Base-by-base conservation (phyloP, 2,113 vertebrate species). In the Anseranas semipalmata region DNA sequence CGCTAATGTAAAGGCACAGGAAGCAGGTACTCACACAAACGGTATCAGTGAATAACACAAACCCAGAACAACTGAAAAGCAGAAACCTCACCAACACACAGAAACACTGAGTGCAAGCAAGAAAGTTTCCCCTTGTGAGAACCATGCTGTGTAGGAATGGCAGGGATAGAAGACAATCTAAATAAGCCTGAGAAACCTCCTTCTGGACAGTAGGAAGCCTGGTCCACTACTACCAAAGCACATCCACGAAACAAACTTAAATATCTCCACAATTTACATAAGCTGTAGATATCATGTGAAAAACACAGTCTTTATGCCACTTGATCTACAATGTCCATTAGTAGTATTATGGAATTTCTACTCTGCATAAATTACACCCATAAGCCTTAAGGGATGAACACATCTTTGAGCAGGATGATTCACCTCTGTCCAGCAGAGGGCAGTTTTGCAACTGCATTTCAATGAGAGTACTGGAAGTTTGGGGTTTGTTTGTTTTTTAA, bases 391-490 rank as follows among this genome's bases (percentile, higher is more conserved):
- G 45, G 37, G 27, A 62, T 48, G 35, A 70, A 19, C 15, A 76
- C 18, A 56, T 72, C 71, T 19, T 67, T 0, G 0, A 83, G 50
- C 55, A 79, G 22, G 32, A 60, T n/a, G 6, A 48, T 60, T 7
- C 41, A 12, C n/a, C 17, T 87, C 65, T 85, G 24, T 24, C 32
- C 73, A 91, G 39, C 48, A 92, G 67, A 85, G 15, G 65, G 45
- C 13, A 90, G 14, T 46, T 58, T 9, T 5, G 25, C 20, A 87
- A 79, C 82, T 5, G 45, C 3, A 56, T 80, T 58, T 77, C 37
- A 85, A 17, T 2, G 15, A 63, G 48, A 39, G 28, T 12, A 41
- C n/a, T 77, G 45, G 17, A 12, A 78, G 33, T 11, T 9, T 4
- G 15, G 9, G 5, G 4, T 19, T 85, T 22, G 21, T 15, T 17